Evolutionary conservation across 2,113 vertebrate genomes (phyloP).

Genomic region (Serinus canaria): DNA sequence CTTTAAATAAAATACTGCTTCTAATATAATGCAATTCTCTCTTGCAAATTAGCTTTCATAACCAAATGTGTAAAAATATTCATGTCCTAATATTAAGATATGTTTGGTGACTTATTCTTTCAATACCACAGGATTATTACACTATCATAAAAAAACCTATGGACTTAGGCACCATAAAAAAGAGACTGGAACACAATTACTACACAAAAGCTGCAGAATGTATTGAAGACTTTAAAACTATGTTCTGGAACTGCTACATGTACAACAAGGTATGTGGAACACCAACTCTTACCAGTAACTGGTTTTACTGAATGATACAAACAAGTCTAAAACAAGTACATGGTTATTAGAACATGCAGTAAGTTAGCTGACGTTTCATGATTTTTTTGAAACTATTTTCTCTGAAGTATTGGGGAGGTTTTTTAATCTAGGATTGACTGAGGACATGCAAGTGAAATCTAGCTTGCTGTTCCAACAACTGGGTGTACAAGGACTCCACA

Average conservation of each 20-base stretch:
- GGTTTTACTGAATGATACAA: not conserved
- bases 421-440: not conserved
- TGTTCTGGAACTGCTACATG: conserved; percentile 93
- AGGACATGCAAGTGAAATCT: rapidly evolving
- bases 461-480: not conserved
- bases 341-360: not conserved
- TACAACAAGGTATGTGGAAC: conserved; percentile 85
- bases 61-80: not conserved
- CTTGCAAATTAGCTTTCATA: not conserved
- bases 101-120: not conserved
- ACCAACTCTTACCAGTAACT: not conserved
- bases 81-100: not conserved
- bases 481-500: not conserved
- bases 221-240: conserved; percentile 86
- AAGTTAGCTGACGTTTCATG: not conserved
- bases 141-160: conserved; percentile 89
- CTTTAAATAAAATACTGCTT: not conserved
- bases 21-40: not conserved
- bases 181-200: conserved; percentile 88
- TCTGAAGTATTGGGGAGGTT: not conserved
- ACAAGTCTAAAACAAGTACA: not conserved
- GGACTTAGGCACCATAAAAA: conserved; percentile 90
- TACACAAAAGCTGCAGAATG: conserved; percentile 87
- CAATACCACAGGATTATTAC: conserved; percentile 88
- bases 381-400: not conserved